Evolutionary conservation across 1,140 invertebrate species (phyloP).

Genomic region (Agraylea sexmaculata): DNA sequence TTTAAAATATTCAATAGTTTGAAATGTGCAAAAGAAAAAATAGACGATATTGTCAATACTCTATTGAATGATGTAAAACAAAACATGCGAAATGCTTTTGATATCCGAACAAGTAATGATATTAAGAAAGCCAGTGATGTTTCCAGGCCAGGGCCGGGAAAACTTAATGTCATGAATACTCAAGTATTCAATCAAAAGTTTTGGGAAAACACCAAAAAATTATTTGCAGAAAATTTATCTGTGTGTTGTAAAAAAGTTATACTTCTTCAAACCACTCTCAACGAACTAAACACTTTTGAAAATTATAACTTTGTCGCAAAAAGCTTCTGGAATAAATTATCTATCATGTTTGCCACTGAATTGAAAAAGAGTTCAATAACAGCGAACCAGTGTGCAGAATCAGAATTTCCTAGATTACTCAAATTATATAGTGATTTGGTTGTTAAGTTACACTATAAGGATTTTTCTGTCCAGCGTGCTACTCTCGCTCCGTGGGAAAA

Average conservation of each 20-base stretch:
- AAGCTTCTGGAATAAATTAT: slow-evolving; percentile 41
- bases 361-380: slow-evolving; percentile 48
- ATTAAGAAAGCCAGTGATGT: slow-evolving; percentile 30
- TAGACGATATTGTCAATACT: slow-evolving; percentile 29
- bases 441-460: slow-evolving; percentile 39
- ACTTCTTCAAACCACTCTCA: slow-evolving; percentile 42
- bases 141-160: slow-evolving; percentile 32
- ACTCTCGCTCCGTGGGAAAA: slow-evolving; percentile 67
- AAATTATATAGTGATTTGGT: slow-evolving; percentile 46
- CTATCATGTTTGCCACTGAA: slow-evolving; percentile 37
- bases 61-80: slow-evolving; percentile 29
- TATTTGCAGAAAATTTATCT: slow-evolving; percentile 33
- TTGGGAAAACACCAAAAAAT: slow-evolving; percentile 39
- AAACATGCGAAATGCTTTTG: slow-evolving; percentile 28
- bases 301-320: slow-evolving; percentile 39
- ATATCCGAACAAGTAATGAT: slow-evolving; percentile 30
- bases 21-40: slow-evolving; percentile 36
- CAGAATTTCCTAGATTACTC: slow-evolving; percentile 78
- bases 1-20: slow-evolving; percentile 39
- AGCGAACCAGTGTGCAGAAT: slow-evolving; percentile 77
- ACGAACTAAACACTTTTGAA: slow-evolving; percentile 39
- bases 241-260: slow-evolving; percentile 35
- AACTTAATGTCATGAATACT: slow-evolving; percentile 36
- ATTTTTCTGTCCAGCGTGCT: slow-evolving; percentile 38
- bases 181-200: slow-evolving; percentile 37